Evolutionary conservation across 2,888 invertebrate genomes (phyloP).

Genomic region (Synergus itoensis): DNA sequence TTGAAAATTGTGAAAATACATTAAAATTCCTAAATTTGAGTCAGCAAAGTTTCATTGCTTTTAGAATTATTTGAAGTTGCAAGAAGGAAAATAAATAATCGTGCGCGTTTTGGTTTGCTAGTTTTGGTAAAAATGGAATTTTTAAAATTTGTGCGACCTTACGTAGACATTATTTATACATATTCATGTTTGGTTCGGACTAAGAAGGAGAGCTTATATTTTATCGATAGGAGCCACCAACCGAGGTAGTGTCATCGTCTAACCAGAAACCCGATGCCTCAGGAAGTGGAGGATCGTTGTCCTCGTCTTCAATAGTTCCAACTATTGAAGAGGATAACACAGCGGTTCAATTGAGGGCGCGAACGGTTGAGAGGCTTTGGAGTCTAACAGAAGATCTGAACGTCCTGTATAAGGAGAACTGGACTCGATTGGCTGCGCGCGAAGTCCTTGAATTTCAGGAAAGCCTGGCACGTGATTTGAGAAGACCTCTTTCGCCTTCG

Average conservation of each 20-base stretch:
- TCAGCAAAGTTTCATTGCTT: no score
- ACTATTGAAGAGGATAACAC: constrained; percentile 76
- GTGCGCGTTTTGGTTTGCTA: no score
- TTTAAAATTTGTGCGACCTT: no score
- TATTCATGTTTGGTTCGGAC: no score
- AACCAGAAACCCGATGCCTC: constrained; percentile 47
- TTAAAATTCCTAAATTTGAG: no score
- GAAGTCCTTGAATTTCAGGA: constrained; percentile 92
- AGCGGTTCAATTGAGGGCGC: constrained; percentile 81
- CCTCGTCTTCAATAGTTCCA: constrained; percentile 65
- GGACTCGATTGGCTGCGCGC: constrained; percentile 92
- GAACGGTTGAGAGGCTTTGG: constrained; percentile 90
- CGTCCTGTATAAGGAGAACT: constrained; percentile 93
- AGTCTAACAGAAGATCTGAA: constrained; percentile 92
- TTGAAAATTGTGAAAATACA: no score
- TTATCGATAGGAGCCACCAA: constrained; percentile 61
- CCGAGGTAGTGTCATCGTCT: constrained; percentile 57
- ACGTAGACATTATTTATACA: no score
- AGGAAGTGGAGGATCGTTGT: constrained; percentile 75
- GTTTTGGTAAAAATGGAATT: no score
- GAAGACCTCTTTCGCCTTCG: constrained; percentile 65
- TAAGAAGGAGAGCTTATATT: neutral
- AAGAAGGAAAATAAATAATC: no score
- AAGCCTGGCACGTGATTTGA: constrained; percentile 76
- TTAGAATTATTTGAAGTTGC: no score